Evolutionary conservation across 2,888 invertebrate genomes (phyloP).

Genomic region (Lithophane leautieri): DNA sequence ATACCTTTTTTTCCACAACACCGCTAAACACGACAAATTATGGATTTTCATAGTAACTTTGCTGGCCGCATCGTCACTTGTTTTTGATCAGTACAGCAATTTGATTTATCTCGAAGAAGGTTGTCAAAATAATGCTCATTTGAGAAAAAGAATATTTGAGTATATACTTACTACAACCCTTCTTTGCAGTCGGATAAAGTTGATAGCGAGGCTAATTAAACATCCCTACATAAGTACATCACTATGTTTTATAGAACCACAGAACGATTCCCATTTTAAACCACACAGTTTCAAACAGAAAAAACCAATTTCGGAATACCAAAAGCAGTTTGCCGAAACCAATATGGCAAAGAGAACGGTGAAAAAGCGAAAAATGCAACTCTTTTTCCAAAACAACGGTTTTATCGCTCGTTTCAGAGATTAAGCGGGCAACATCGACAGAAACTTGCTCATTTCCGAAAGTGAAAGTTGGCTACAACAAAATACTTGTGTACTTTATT

Average conservation of each 20-base stretch:
- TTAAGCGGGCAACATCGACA: conserved; percentile 40
- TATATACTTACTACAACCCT: background rate
- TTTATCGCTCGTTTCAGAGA: conserved; percentile 49
- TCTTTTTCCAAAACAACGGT: conserved; percentile 40
- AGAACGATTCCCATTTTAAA: conserved; percentile 5
- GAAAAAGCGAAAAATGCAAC: conserved; percentile 28
- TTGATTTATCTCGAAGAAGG: no score
- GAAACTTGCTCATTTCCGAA: conserved; percentile 58
- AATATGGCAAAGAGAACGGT: conserved; percentile 33
- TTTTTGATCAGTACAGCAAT: no score
- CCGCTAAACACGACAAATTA: no score
- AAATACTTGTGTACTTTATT: conserved; percentile 39
- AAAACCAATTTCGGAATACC: conserved; percentile 36
- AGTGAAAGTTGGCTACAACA: conserved; percentile 44
- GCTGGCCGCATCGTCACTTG: no score
- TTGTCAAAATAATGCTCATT: no score
- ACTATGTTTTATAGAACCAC: background rate
- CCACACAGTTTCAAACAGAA: conserved; percentile 12
- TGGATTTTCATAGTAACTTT: no score
- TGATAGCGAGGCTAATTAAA: background rate
- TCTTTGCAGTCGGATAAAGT: background rate
- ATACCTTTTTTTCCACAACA: no score
- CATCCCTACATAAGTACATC: background rate
- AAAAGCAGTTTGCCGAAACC: conserved; percentile 45
- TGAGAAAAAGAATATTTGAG: no score